phyloP scores from a whole-genome alignment of 2,113 vertebrate species.

The Nothocercus nigrocapillus region DNA sequence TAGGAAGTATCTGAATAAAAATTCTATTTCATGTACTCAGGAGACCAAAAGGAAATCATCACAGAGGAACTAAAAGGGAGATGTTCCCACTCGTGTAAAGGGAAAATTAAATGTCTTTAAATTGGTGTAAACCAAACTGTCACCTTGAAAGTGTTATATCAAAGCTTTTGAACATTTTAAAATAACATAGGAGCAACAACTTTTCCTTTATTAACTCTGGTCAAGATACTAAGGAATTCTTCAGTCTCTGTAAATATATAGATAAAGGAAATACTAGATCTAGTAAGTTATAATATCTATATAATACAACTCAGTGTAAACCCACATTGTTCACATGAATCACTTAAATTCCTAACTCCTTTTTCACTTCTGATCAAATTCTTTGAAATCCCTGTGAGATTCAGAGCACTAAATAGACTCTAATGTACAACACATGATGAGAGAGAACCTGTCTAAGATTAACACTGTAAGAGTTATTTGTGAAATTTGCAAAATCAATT shows the following conservation, averaged over 20 bases:
- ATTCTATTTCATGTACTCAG: neutral
- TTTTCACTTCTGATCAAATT: neutral
- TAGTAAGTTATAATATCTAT: neutral
- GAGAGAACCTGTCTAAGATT: neutral
- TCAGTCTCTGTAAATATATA: neutral
- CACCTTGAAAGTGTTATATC: neutral
- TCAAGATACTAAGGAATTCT: neutral
- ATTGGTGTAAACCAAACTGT: neutral
- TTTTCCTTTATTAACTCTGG: neutral
- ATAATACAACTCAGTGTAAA: neutral
- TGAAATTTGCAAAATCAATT: conserved; percentile 14
- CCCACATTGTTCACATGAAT: neutral
- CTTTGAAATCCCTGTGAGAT: neutral
- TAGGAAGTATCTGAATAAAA: neutral
- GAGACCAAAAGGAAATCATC: neutral
- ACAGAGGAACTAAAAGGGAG: neutral
- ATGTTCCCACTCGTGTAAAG: neutral
- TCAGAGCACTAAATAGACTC: neutral
- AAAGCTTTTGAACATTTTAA: neutral
- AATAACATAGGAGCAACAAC: neutral
- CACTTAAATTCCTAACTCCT: neutral
- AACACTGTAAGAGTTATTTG: neutral
- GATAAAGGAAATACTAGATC: neutral
- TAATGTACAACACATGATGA: neutral
- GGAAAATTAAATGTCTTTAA: neutral